phyloP scores from a whole-genome alignment of 2,113 vertebrate species.

The Chaenocephalus aceratus region DNA sequence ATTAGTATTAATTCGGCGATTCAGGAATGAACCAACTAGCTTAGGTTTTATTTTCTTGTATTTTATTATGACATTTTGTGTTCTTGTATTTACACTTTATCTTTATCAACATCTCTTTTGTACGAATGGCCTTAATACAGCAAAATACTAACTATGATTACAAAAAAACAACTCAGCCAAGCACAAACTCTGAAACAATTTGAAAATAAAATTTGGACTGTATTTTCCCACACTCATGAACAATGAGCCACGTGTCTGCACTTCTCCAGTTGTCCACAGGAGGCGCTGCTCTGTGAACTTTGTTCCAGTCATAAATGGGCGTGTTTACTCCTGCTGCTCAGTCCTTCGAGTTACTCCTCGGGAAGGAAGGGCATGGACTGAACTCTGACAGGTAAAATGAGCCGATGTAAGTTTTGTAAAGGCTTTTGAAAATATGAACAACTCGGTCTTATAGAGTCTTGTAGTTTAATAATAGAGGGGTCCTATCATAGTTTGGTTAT shows the following conservation, averaged over 20 bases:
- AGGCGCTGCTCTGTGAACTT: constrained; percentile 70
- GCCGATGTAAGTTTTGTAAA: background rate
- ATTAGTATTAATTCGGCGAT: background rate
- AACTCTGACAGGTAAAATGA: constrained; percentile 55
- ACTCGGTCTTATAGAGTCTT: rapidly evolving
- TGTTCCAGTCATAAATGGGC: constrained; percentile 66
- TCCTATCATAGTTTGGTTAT: background rate
- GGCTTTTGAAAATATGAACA: background rate
- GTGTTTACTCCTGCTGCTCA: constrained; percentile 30
- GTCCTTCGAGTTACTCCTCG: background rate
- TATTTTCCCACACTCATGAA: background rate
- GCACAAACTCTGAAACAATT: background rate
- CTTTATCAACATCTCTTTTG: background rate
- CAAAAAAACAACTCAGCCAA: background rate
- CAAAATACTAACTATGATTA: no score
- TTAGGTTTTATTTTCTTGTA: background rate
- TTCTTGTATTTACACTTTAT: background rate
- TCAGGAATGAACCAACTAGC: background rate
- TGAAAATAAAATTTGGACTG: no score
- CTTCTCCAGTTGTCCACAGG: background rate
- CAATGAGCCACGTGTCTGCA: background rate
- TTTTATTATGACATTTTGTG: background rate
- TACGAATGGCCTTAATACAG: background rate
- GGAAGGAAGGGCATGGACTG: constrained; percentile 49
- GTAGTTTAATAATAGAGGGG: background rate